Evolutionary conservation across 2,888 invertebrate genomes (phyloP), one percentile per base, ranked within the genome.

Genomic region (Coleophora flavipennella): DNA sequence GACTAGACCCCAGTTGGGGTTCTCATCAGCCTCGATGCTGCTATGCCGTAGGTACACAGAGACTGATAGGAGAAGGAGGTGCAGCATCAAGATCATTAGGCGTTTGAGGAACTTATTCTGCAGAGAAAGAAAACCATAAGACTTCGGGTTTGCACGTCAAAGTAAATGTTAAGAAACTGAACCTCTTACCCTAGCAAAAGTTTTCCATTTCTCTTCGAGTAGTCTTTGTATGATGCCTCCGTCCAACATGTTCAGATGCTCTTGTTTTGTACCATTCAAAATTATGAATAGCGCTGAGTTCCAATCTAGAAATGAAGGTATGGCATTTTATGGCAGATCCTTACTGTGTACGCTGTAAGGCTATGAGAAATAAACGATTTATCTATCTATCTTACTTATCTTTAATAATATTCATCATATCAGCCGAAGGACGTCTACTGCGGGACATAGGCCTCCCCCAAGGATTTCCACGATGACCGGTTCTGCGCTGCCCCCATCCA

Each of bases 191-290:
- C 94, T 89, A 20, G 97, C 99, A 85, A 97, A 99, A 0, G 97
- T 97, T 77, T 99, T 98, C 99, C 99, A 99, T 74, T 99, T 99
- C 76, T 99, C 99, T 73, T 98, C 98, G 12, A 99, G 87, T 36
- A 99, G 83, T 59, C 97, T 90, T 68, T 98, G 97, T 62, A 99
- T 98, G 41, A 99, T 99, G 26, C 99, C 99, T 35, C 98, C 97
- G 65, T 97, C 97, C 59, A 99, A 86, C 98, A 99, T 99, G 69
- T 99, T 97, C 66, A 99, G 88, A 87, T 99, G 99, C 60, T 96
- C 98, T 61, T 97, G 95, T 65, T 97, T 98, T 8, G 95, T 96
- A 40, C 99, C 99, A 67, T 98, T 97, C 45, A 99, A 86, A 59
- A 99, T 98, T 50, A 98, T 97, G 77, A 98, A 97, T 39, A 99